phyloP scores from a whole-genome alignment of 2,113 vertebrate species.

The Blennius ocellaris region DNA sequence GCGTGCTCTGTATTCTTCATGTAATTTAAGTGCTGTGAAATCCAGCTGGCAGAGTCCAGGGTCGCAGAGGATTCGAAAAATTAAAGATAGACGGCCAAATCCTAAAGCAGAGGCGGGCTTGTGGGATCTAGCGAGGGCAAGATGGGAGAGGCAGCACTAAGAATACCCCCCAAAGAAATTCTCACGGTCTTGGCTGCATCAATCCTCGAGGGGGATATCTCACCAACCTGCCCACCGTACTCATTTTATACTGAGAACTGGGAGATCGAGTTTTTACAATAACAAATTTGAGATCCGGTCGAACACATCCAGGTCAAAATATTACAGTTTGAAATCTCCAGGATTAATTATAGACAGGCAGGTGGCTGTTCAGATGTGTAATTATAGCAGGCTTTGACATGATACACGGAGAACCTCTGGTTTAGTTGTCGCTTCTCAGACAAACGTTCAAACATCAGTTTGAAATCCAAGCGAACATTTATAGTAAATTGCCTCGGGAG shows the following conservation, averaged over 20 bases:
- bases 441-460: background rate
- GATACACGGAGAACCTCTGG: background rate
- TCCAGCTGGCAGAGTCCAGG: slow-evolving; percentile 8
- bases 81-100: slow-evolving; percentile 28
- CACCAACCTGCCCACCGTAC: slow-evolving; percentile 30
- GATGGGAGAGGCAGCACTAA: slow-evolving; percentile 44
- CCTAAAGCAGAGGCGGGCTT: slow-evolving; percentile 7
- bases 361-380: background rate
- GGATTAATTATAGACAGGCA: background rate
- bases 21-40: slow-evolving; percentile 5
- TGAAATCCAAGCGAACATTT: slow-evolving; percentile 18
- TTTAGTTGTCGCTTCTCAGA: background rate
- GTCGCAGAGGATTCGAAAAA: slow-evolving; percentile 15
- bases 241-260: background rate
- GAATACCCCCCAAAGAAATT: slow-evolving; percentile 38
- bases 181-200: slow-evolving; percentile 48
- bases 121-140: slow-evolving; percentile 12
- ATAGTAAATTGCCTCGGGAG: rapidly evolving
- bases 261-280: background rate
- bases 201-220: slow-evolving; percentile 28
- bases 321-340: background rate
- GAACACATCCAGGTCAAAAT: background rate
- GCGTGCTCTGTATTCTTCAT: background rate
- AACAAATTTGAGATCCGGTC: slow-evolving; percentile 3
- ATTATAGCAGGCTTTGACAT: slow-evolving; percentile 12